phyloP scores from a whole-genome alignment of 2,888 invertebrate genomes.

The Agonum fuliginosum region DNA sequence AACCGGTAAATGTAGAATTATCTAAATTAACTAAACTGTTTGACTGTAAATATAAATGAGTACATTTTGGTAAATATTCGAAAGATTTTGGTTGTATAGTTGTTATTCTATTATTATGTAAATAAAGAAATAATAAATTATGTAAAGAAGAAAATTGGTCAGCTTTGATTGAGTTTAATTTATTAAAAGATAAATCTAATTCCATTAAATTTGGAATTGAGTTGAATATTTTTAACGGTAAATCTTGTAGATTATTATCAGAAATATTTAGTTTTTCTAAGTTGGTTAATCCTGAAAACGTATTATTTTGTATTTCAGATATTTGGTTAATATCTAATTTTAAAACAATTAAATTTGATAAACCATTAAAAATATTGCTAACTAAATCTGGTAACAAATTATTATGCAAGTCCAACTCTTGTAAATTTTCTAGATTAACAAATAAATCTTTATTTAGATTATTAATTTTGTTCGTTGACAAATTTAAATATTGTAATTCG shows the following conservation, averaged over 20 bases:
- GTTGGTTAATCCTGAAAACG: background rate
- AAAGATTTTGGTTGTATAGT: constrained; percentile 39
- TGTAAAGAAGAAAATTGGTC: constrained; percentile 11
- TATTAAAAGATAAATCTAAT: constrained; percentile 49
- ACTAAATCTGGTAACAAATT: constrained; percentile 17
- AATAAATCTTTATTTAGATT: constrained; percentile 3
- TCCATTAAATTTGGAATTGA: constrained; percentile 19
- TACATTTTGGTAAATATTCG: constrained; percentile 32
- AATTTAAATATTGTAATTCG: constrained; percentile 15
- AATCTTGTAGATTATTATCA: constrained; percentile 18
- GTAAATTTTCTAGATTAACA: constrained; percentile 21
- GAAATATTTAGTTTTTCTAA: constrained; percentile 41
- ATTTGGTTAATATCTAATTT: constrained; percentile 28
- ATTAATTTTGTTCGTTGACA: constrained; percentile 33
- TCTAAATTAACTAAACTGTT: constrained; percentile 11
- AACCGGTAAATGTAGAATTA: constrained; percentile 25
- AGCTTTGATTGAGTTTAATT: constrained; percentile 20
- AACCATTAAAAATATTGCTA: background rate
- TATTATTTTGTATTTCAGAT: background rate
- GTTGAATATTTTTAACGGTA: constrained; percentile 23
- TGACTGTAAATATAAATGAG: constrained; percentile 22
- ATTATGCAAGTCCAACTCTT: constrained; percentile 11
- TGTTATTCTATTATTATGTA: constrained; percentile 42
- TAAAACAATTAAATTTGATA: constrained; percentile 15
- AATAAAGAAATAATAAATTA: constrained; percentile 41